Base-by-base conservation (phyloP, 2,888 invertebrate genomes). In the Troides oblongomaculatus region DNA sequence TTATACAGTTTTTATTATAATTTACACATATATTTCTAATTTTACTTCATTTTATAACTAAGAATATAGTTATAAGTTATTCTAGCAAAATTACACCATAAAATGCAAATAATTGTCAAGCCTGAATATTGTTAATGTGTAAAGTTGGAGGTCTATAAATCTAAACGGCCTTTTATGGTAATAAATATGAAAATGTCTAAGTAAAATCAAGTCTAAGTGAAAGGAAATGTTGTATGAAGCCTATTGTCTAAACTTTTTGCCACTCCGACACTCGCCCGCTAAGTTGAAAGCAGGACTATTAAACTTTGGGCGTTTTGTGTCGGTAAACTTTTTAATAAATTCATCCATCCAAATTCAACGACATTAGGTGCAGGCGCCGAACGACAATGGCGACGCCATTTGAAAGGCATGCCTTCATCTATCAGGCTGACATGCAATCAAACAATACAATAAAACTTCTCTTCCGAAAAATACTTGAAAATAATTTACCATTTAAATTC, bases 401-500 rank as follows among this genome's bases (percentile, higher is more conserved):
- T 89, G 80, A 81, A 84, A 84, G 84, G 84, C 81, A 83, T 88
- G 88, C 84, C 85, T 88, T 85, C 90, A 92, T 92, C 90, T 89
- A 89, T 90, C 89, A 89, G 86, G 84, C 85, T 90, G 92, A 91
- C 92, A 91, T 83, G 89, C 88, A 92, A 92, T 92, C 92, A 92
- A 92, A 92, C 90, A 92, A 91, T 92, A 92, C 90, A 92, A 92
- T 92, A 90, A 92, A 92, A 90, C 86, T 90, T 90, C 88, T 89
- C 85, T 87, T 79, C 84, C 86, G 85, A 91, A 92, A 92, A 92
- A 91, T 92, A 89, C 91, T 92, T 90, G 85, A 91, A 89, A 90
- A 92, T 92, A 92, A 92, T 92, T 92, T 87, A 78, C 88, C 90
- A 91, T 92, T 92, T 92, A 92, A 92, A 92, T 92, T 91, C 92